Percentiles rank a stretch among this genome's conserved stretches.
Conservation (phyloP, 2,888 invertebrate genomes). For the Eupithecia insigniata region DNA sequence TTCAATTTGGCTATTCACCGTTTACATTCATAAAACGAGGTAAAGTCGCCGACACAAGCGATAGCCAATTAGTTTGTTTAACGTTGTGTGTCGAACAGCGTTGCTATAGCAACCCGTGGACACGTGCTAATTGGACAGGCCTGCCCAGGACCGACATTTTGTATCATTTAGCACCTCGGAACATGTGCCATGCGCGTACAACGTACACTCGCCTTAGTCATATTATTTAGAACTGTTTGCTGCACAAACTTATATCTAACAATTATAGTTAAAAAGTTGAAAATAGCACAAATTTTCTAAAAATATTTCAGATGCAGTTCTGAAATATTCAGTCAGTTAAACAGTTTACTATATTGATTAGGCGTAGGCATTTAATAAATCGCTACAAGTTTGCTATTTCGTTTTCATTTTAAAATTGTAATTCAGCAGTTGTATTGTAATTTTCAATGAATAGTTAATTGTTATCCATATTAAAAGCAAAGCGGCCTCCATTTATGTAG, state of each 20-base stretch:
- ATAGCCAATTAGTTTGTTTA: constrained; percentile 77
- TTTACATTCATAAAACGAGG: constrained; percentile 54
- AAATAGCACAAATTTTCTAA: not conserved
- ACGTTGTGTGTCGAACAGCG: constrained; percentile 61
- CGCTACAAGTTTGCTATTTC: not conserved
- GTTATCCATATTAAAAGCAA: not conserved
- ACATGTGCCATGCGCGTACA: constrained; percentile 31
- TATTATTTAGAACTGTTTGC: constrained; percentile 29
- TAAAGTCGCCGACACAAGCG: constrained; percentile 62
- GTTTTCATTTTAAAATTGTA: not conserved
- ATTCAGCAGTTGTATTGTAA: not conserved
- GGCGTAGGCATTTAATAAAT: not conserved
- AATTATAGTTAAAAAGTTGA: not conserved
- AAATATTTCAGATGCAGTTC: not conserved
- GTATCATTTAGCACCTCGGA: constrained; percentile 66
- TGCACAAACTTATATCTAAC: not conserved
- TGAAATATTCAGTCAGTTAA: too few species aligned
- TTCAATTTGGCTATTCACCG: constrained; percentile 48
- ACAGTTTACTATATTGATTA: too few species aligned
- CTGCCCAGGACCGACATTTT: constrained; percentile 64
- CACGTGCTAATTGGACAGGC: constrained; percentile 71
- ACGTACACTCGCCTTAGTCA: constrained; percentile 32
- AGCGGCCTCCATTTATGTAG: not conserved
- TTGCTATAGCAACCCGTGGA: constrained; percentile 66
- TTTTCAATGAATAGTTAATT: not conserved